Evolutionary conservation across 2,797 vertebrate genomes (phyloP), one percentile per base, ranked within the genome.

Genomic region (Lepus townsendii): DNA sequence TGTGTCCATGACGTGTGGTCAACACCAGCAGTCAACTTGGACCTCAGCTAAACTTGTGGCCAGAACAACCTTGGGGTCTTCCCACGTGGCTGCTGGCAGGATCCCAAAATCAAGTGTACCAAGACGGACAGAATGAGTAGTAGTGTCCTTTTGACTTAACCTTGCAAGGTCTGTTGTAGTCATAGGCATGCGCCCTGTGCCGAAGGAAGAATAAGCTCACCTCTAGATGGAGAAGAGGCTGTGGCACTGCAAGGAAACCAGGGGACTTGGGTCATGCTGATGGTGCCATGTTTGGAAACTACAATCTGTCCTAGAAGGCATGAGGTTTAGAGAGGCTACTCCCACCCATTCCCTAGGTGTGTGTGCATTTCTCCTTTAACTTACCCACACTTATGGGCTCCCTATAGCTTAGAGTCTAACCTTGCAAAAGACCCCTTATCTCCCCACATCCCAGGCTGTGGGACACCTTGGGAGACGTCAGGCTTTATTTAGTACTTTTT

Each of bases 401-500:
- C 35, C 83, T 80, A 12, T 66, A 92, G 65, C 71, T 26, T 85
- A 75, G 17, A 47, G 12, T 86, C 54, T 92, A 86, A 96, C 86
- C 93, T 92, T 96, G 93, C 38, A 62, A 85, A 93, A 72, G 57
- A 2, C 52, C 35, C 38, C 35, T 93, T 85, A 79, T 83, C 75
- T 95, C 32, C 92, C 66, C 32, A 78, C 42, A 57, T 42, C 32
- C 5, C 71, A 69, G 52, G 63, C 52, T 89, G 13, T 68, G 24
- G 26, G n/a, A 89, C 87, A 89, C 78, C 63, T 88, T 80, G 91
- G 47, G 60, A 94, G 47, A 65, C 82, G 38, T 96, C 91, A 66
- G 69, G 11, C 76, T 95, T 97, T 96, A 96, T 96, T 96, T 95
- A 97, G 92, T 93, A 91, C 76, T 89, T 95, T 96, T 93, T 95